These are phyloP conservation scores for Atractosteus spatula DNA, from an alignment of 2,113 vertebrate genomes.

Conservation along the genomic window DNA sequence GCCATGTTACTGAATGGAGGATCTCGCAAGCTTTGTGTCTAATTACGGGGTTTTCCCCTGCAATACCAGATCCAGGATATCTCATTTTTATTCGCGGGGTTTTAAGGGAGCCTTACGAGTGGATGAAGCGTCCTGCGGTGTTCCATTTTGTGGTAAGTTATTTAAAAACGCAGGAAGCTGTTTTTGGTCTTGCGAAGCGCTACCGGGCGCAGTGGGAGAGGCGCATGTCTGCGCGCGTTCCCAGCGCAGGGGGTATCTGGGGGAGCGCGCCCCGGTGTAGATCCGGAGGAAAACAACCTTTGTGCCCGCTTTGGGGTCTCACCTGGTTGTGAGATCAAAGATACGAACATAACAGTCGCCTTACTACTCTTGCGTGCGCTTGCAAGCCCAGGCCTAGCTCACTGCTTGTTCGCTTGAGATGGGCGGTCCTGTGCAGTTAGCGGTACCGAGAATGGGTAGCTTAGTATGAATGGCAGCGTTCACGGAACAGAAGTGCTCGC, in stretches of 20 bases:
- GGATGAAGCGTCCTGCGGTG: conserved; percentile 33
- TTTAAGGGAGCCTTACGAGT: conserved; percentile 48
- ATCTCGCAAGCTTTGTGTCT: conserved; percentile 51
- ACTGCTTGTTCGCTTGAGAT: neutral
- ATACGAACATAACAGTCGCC: too few species aligned
- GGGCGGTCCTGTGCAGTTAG: neutral
- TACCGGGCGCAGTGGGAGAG: neutral
- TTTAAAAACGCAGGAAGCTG: neutral
- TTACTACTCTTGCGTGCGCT: too few species aligned
- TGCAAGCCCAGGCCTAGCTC: too few species aligned
- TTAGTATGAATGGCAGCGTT: neutral
- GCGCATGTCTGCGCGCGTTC: neutral
- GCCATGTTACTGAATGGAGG: conserved; percentile 68
- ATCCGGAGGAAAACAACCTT: neutral
- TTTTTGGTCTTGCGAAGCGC: conserved; percentile 21
- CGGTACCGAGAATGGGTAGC: neutral
- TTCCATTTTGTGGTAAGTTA: conserved; percentile 46
- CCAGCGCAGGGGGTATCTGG: neutral
- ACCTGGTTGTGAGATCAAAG: neutral
- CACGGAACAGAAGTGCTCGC: too few species aligned
- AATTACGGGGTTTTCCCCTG: conserved; percentile 42
- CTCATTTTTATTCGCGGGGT: conserved; percentile 30
- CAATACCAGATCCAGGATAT: conserved; percentile 38
- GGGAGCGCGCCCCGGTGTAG: neutral
- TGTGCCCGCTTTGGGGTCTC: neutral